Evolutionary conservation across 2,113 vertebrate genomes (phyloP).

Genomic region (Uria lomvia): DNA sequence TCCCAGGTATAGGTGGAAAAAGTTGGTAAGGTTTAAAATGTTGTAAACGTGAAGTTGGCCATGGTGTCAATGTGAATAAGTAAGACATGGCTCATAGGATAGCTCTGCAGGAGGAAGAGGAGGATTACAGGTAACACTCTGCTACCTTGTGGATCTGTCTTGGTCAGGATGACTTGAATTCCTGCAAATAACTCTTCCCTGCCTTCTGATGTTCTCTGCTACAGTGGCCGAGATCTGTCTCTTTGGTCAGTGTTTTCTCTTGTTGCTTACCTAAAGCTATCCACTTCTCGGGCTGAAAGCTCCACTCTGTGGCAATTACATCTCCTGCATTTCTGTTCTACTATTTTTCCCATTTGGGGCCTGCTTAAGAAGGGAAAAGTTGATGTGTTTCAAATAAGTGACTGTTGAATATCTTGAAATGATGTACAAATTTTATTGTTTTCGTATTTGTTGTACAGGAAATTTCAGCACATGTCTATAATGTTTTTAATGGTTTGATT

Average conservation of each 20-base stretch:
- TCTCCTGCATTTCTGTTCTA: constrained; percentile 33
- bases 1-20: not conserved
- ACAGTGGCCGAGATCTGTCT: not conserved
- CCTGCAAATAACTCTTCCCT: not conserved
- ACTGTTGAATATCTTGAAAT: constrained; percentile 72
- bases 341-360: not conserved
- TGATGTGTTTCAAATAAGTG: constrained; percentile 65
- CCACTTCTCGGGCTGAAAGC: constrained; percentile 14
- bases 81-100: not conserved
- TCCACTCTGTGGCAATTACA: not conserved
- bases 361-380: constrained; percentile 63
- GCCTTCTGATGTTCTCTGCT: not conserved
- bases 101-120: not conserved
- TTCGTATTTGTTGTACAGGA: constrained; percentile 75
- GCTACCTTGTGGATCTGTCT: not conserved
- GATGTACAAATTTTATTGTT: constrained; percentile 75
- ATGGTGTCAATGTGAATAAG: rapidly evolving
- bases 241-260: not conserved
- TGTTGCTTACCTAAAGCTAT: not conserved
- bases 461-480: constrained; percentile 64
- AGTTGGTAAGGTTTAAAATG: not conserved
- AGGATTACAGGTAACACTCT: not conserved
- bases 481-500: constrained; percentile 72
- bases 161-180: not conserved
- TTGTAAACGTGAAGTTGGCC: not conserved